These are phyloP conservation scores for Leptarthrus brevirostris DNA, from an alignment of 2,888 invertebrate species.

Conservation along the genomic window DNA sequence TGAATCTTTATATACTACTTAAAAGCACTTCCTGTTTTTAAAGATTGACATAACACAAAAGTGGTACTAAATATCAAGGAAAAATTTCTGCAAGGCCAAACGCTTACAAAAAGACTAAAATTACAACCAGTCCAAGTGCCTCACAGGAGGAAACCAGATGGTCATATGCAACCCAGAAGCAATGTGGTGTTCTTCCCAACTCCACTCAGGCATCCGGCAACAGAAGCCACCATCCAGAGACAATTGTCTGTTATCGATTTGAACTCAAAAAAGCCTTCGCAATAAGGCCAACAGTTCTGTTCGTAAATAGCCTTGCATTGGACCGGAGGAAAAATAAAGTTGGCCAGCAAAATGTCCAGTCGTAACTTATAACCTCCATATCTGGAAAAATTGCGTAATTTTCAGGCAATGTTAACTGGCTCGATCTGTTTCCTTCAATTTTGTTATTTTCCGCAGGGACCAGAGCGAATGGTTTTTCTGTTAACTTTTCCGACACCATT, in stretches of 20 bases:
- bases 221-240: background rate
- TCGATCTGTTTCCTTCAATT: background rate
- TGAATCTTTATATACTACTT: too few species aligned
- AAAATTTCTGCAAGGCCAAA: constrained; percentile 36
- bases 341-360: background rate
- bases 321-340: constrained; percentile 6
- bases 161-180: constrained; percentile 11
- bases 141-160: background rate
- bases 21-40: too few species aligned
- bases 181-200: background rate
- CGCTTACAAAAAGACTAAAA: constrained; percentile 5
- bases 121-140: background rate
- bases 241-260: constrained; percentile 34
- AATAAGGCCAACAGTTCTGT: constrained; percentile 4
- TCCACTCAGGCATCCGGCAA: background rate
- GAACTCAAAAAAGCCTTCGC: background rate
- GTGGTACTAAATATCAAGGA: constrained; percentile 7
- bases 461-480: background rate
- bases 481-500: constrained; percentile 48
- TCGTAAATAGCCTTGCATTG: background rate
- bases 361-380: constrained; percentile 38
- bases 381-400: constrained; percentile 44
- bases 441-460: background rate
- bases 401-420: constrained; percentile 8
- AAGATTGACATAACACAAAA: background rate